Base-by-base conservation (phyloP, 2,797 vertebrate species). In the Clarias pachynema region DNA sequence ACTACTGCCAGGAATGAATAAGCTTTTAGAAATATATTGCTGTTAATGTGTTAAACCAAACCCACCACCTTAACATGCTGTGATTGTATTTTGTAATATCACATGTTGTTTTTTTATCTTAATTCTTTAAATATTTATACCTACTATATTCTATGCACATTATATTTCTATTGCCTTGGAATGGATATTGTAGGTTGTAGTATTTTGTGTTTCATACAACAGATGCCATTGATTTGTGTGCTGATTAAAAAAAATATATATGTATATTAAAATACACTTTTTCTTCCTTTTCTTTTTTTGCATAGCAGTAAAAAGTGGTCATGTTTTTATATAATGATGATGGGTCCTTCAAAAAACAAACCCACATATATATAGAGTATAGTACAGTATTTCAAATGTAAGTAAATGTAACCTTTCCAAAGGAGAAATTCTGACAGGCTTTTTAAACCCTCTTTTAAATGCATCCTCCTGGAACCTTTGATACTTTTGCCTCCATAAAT, bases 1-100 rank as follows among this genome's bases (percentile, higher is more conserved):
- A 80, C 31, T 82, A 34, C 82, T 80, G 82, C 75, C 75, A 80
- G 78, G n/a, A 49, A 65, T 15, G 53, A 84, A 84, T 69, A 82
- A 82, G 80, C 40, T 72, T 59, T 59, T 40, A 10, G 3, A 66
- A 31, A 24, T 16, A 9, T 49, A 44, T 29, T 16, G 20, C n/a
- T 78, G 56, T 79, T 14, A 12, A 49, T n/a, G 8, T 68, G 49
- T 68, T 4, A 69, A 63, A 29, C 16, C 60, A 16, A 78, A 70
- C 65, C 56, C 73, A 77, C 65, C 80, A 59, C 72, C n/a, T 10
- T 8, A 18, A 34, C 40, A 77, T 57, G 74, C 24, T 29, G n/a
- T 29, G 63, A 66, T 8, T 78, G 66, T 29, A 80, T 70, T 82
- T 40, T 34, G 15, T 62, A 18, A 85, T 18, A 65, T 37, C 40